Base-by-base conservation (phyloP, 2,797 vertebrate species). In the Cyclura pinguis region DNA sequence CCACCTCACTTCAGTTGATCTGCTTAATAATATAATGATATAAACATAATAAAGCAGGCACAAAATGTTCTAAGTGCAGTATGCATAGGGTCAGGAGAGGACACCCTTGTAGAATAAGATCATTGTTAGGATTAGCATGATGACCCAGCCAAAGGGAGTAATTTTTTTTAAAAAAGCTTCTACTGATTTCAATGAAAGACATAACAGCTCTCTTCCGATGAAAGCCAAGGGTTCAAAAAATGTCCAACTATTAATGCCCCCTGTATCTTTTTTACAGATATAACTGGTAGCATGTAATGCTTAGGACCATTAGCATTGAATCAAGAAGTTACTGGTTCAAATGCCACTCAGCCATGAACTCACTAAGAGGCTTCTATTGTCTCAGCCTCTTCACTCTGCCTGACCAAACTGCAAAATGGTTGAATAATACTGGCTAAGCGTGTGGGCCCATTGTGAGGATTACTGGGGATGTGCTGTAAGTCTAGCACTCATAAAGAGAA, bases 351-450 rank as follows among this genome's bases (percentile, higher is more conserved):
- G 72, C 50, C 10, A n/a, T 57, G 18, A 6, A 81, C 38, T 9
- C 73, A 73, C 14, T 76, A 86, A n/a, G 20, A 24, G 74, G 2
- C 18, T 6, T 80, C 87, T 87, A 86, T 38, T 7, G 20, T 80
- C 50, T 67, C 29, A 85, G 4, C 9, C 12, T 91, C 72, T 80
- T n/a, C 59, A 91, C n/a, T 35, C 42, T 74, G 1, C 16, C n/a
- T 82, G 35, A n/a, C n/a, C 82, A 81, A 83, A 35, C 50, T 91
- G 42, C 52, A 85, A 92, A 88, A 86, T 76, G 47, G 27, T 52
- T 29, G 16, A 57, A 76, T 85, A 80, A 73, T 80, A 64, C 42
- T 82, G 50, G 35, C n/a, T 92, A 76, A 81, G 80, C 86, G 50
- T 27, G 69, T 74, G 76, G 42, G 72, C 73, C 3, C 88, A 18